Evolutionary conservation across 2,888 invertebrate species (phyloP), one percentile per base, ranked within the genome.

Genomic region (Drosophila kuntzei): DNA sequence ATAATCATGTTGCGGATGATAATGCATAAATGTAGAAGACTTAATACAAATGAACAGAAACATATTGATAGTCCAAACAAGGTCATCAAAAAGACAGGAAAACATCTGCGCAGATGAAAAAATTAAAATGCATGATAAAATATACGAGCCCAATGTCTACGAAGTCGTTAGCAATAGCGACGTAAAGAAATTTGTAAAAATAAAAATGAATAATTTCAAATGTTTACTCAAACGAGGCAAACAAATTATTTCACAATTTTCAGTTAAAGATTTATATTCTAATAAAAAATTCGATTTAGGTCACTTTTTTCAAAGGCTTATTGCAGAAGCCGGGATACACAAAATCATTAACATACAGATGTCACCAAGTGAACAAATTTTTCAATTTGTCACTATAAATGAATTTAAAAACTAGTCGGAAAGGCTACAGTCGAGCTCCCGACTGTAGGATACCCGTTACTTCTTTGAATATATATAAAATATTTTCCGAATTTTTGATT

Each of bases 391-490:
- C 2, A 7, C 20, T 9, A 2, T 36, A 14, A 36, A 36, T 22
- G 50, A 49, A 39, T 39, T 49, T 49, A 37, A 46, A 47, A 37
- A 37, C n/a, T n/a, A n/a, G n/a, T n/a, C n/a, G n/a, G n/a, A n/a
- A n/a, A n/a, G n/a, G n/a, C n/a, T n/a, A n/a, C n/a, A n/a, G n/a
- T n/a, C n/a, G n/a, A n/a, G n/a, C n/a, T n/a, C n/a, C n/a, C n/a
- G n/a, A n/a, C n/a, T n/a, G n/a, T n/a, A n/a, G n/a, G n/a, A n/a
- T n/a, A n/a, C n/a, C n/a, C n/a, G n/a, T n/a, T n/a, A n/a, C n/a
- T n/a, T n/a, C n/a, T n/a, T n/a, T n/a, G n/a, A n/a, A n/a, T n/a
- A n/a, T n/a, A n/a, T n/a, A n/a, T n/a, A n/a, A n/a, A n/a, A n/a
- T n/a, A n/a, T n/a, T n/a, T n/a, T n/a, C n/a, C n/a, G n/a, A n/a